phyloP scores from a whole-genome alignment of 2,113 vertebrate genomes.

The Nyctereutes procyonoides region DNA sequence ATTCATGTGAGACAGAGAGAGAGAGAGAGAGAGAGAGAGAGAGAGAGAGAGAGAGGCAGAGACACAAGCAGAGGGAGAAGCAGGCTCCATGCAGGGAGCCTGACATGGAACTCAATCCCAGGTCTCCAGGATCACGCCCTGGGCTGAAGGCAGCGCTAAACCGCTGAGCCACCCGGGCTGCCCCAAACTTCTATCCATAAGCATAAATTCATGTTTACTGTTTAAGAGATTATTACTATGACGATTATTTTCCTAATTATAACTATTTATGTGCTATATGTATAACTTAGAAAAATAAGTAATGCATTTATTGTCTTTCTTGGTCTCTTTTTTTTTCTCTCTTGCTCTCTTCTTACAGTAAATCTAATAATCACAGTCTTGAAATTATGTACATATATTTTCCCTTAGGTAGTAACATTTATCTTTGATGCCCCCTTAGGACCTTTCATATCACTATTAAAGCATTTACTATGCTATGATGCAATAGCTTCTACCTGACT shows the following conservation, averaged over 20 bases:
- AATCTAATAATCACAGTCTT: neutral
- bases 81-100: too few species aligned
- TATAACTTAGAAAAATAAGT: constrained; percentile 12
- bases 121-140: too few species aligned
- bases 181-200: neutral
- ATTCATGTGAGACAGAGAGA: too few species aligned
- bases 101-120: too few species aligned
- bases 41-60: too few species aligned
- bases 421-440: neutral
- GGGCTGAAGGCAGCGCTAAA: too few species aligned
- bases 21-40: too few species aligned
- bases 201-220: constrained; percentile 61
- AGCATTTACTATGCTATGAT: constrained; percentile 6
- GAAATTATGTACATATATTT: constrained; percentile 34
- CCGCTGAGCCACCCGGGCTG: too few species aligned
- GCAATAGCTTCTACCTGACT: neutral
- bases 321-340: constrained; percentile 25
- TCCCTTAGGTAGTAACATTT: constrained; percentile 14
- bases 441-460: constrained; percentile 3
- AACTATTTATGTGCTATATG: neutral
- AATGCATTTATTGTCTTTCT: neutral
- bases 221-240: constrained; percentile 52
- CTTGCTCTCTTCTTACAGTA: constrained; percentile 29
- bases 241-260: constrained; percentile 4
- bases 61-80: too few species aligned